Evolutionary conservation across 2,888 invertebrate species (phyloP), one percentile per base, ranked within the genome.

Genomic region (Macrosiphum euphorbiae): DNA sequence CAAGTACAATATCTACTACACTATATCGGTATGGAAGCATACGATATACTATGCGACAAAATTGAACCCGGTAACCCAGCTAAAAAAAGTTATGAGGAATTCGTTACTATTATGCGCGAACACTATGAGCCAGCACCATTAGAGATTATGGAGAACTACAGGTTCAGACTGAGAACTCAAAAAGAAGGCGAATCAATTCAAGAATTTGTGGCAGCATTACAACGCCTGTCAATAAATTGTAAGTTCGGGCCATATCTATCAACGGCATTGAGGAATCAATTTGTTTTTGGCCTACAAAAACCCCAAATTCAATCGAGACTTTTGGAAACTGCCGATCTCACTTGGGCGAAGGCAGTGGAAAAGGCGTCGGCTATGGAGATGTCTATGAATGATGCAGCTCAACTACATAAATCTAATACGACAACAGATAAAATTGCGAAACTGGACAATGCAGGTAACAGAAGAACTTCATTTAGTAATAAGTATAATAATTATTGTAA

Each of bases 401-500:
- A 41, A 50, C 50, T 50, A 50, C 50, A 50, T 50, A 50, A 50
- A 50, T 50, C 50, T 50, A 50, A 50, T 50, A 50, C 50, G 50
- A 50, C 50, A 50, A 50, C 50, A 50, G 50, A 7, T 50, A 67
- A 3, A n/a, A 67, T 67, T 67, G 67, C 67, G 10, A 28, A 67
- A 28, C 67, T 67, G 67, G n/a, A 67, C 67, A 67, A 67, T 10
- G 67, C 67, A 67, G 67, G 67, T 67, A 67, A 67, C 67, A 67
- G 28, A 67, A 50, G 11, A 50, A 50, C 50, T 50, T 11, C 50
- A 50, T 50, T 50, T 50, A 50, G 50, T 50, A 50, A 67, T 67
- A 67, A 67, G 28, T 67, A 28, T 67, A 67, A 67, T 67, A 67
- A 67, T 67, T 67, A 67, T 67, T 67, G 67, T 67, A 67, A n/a